Conservation (phyloP, 2,888 invertebrate genomes). For the Pinctada fucata region DNA sequence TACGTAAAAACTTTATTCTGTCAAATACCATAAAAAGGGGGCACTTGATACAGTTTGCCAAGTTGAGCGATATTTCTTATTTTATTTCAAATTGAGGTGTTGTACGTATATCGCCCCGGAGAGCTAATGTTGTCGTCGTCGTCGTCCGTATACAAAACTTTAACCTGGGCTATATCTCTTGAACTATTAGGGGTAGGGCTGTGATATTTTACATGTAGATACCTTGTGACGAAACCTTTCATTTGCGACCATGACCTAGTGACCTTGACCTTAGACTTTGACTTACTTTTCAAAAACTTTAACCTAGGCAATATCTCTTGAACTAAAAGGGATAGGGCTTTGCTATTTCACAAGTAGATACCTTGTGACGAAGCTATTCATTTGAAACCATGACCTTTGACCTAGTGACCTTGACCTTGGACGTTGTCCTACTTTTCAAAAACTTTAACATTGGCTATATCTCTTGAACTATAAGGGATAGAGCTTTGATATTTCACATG, state of each 20-base stretch:
- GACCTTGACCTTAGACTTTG: not conserved
- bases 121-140: not conserved
- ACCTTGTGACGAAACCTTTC: not conserved
- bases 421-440: not conserved
- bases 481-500: not conserved
- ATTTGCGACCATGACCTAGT: not conserved
- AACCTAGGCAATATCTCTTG: not conserved
- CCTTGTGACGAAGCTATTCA: not conserved
- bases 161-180: not conserved
- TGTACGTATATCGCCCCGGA: too few relatives aligned
- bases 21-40: too few relatives aligned
- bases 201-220: not conserved
- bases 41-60: too few relatives aligned
- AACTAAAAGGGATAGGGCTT: not conserved
- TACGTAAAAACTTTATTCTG: too few relatives aligned
- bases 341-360: not conserved
- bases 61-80: too few relatives aligned
- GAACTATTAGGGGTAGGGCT: not conserved
- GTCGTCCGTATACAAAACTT: not conserved
- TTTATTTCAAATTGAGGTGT: too few relatives aligned
- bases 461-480: not conserved
- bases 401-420: not conserved
- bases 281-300: not conserved
- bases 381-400: not conserved
- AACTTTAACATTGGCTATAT: not conserved